These are phyloP conservation scores for Mythimna loreyi DNA, from an alignment of 2,888 invertebrate genomes.

Conservation along the genomic window DNA sequence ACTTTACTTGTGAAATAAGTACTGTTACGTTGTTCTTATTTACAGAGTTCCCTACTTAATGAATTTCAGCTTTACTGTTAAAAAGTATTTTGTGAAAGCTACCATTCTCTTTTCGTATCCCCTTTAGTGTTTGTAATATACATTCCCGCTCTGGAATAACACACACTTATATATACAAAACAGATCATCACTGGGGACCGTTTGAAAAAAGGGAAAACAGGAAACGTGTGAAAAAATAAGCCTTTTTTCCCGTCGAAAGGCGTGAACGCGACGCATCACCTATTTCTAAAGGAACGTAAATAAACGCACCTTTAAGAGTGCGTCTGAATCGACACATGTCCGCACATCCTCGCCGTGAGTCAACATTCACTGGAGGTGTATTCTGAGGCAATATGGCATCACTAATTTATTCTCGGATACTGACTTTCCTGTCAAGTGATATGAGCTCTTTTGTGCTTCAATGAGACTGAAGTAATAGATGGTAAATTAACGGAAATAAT, in stretches of 20 bases:
- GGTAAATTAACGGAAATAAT: not conserved
- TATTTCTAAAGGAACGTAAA: slow-evolving; percentile 87
- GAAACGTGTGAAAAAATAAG: slow-evolving; percentile 80
- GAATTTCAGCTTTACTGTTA: slow-evolving; percentile 1
- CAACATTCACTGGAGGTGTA: slow-evolving; percentile 69
- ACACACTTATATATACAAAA: slow-evolving; percentile 49
- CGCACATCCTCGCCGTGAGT: slow-evolving; percentile 67
- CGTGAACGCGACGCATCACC: slow-evolving; percentile 86
- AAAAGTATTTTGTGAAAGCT: slow-evolving; percentile 18
- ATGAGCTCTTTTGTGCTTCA: slow-evolving; percentile 15
- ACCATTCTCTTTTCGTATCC: slow-evolving; percentile 18
- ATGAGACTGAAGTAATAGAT: not conserved
- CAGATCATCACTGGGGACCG: slow-evolving; percentile 61
- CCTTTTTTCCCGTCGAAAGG: slow-evolving; percentile 78
- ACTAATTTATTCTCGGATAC: slow-evolving; percentile 48
- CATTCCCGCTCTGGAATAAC: slow-evolving; percentile 28
- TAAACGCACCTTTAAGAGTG: slow-evolving; percentile 85
- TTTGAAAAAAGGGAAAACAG: slow-evolving; percentile 66
- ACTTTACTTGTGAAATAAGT: slow-evolving; percentile 1
- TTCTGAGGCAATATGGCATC: slow-evolving; percentile 58
- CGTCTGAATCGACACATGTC: slow-evolving; percentile 85
- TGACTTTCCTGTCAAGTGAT: slow-evolving; percentile 22
- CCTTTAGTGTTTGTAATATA: slow-evolving; percentile 23
- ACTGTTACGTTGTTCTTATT: slow-evolving; percentile 3
- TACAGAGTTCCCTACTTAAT: slow-evolving; percentile 15